Percentiles rank a stretch among this genome's conserved stretches.
Conservation (phyloP, 2,797 vertebrate genomes). For the Tapirus indicus region DNA sequence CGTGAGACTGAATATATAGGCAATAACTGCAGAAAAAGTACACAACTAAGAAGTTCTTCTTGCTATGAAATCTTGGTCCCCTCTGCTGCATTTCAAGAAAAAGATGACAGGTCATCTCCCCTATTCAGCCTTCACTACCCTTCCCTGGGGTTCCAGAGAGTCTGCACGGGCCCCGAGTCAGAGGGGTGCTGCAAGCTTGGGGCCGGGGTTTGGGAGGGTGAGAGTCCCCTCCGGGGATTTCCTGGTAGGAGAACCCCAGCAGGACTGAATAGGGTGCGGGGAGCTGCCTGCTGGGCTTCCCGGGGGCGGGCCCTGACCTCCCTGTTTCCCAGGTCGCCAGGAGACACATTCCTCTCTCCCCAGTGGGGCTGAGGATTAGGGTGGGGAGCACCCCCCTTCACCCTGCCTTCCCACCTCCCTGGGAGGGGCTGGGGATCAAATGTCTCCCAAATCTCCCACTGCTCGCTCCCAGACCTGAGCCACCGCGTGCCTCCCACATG, state of each 20-base stretch:
- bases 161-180: neutral
- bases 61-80: neutral
- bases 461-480: neutral
- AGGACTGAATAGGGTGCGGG: neutral
- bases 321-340: slow-evolving; percentile 23
- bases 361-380: slow-evolving; percentile 70
- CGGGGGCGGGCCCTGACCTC: neutral
- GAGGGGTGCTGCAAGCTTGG: neutral
- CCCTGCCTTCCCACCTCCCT: neutral
- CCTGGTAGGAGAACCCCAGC: neutral
- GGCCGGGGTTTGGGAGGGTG: neutral
- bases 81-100: slow-evolving; percentile 25
- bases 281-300: neutral
- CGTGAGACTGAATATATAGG: neutral
- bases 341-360: slow-evolving; percentile 68
- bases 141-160: neutral
- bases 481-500: neutral
- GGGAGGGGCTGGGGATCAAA: slow-evolving; percentile 62
- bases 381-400: neutral
- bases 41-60: neutral
- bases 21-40: neutral
- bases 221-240: neutral
- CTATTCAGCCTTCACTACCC: neutral
- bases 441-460: slow-evolving; percentile 42
- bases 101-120: neutral